Evolutionary conservation across 2,113 vertebrate species (phyloP).

Genomic region (Brachypodius melanocephalos): DNA sequence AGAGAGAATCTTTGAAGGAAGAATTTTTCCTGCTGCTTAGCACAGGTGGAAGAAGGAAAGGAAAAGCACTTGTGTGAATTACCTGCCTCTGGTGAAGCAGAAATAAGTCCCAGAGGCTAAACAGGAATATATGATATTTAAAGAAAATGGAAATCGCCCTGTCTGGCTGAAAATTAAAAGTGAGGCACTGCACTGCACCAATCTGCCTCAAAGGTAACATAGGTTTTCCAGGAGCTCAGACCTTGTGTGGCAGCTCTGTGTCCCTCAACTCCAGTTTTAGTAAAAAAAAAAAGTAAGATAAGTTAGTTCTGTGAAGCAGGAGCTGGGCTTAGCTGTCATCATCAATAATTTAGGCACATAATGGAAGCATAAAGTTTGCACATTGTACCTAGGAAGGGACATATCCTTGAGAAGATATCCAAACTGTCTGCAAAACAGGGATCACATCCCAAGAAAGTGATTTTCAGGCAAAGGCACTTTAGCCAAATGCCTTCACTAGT

Average conservation of each 20-base stretch:
- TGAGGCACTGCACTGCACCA: neutral
- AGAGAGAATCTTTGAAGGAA: neutral
- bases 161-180: neutral
- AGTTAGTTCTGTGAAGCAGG: neutral
- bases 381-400: neutral
- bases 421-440: neutral
- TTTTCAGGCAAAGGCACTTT: neutral
- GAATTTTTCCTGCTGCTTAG: neutral
- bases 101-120: neutral
- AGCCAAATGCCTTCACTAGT: neutral
- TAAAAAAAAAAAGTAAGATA: neutral
- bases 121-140: neutral
- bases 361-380: neutral
- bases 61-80: neutral
- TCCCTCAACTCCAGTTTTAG: neutral
- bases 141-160: accelerated
- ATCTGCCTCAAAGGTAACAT: neutral
- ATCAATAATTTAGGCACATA: neutral
- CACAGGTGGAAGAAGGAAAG: neutral
- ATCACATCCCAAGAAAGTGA: neutral
- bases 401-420: neutral
- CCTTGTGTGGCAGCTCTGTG: neutral
- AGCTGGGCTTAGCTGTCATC: neutral
- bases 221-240: neutral
- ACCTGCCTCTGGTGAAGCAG: neutral